Conservation (phyloP, 2,888 invertebrate species). For the Tupiocoris notatus region DNA sequence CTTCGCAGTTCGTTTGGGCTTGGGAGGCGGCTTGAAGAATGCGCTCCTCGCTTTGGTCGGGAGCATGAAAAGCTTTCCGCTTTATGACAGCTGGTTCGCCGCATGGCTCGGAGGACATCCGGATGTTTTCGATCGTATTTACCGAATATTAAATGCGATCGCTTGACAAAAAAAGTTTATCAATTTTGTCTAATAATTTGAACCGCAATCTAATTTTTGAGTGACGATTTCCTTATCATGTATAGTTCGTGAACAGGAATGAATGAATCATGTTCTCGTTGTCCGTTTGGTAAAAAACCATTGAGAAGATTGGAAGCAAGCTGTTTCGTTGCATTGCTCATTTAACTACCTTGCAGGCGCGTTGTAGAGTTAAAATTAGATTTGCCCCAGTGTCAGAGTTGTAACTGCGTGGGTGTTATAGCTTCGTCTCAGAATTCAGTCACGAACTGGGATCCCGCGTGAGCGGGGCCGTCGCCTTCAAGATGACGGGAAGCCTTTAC, state of each 20-base stretch:
- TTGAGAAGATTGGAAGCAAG: too few species aligned
- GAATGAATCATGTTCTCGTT: too few species aligned
- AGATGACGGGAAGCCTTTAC: conserved; percentile 24
- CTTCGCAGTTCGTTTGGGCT: conserved; percentile 11
- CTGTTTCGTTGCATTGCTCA: too few species aligned
- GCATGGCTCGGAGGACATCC: conserved; percentile 26
- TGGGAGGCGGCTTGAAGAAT: conserved; percentile 11
- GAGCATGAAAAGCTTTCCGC: not conserved
- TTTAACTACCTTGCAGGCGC: not conserved
- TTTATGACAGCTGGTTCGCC: conserved; percentile 13
- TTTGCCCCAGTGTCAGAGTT: not conserved
- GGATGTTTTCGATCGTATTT: conserved; percentile 14
- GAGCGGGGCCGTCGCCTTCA: not conserved
- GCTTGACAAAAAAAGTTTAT: too few species aligned
- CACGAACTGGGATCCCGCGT: not conserved
- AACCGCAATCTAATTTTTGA: too few species aligned
- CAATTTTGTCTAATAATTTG: too few species aligned
- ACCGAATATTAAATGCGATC: not conserved
- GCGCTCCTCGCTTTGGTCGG: conserved; percentile 6
- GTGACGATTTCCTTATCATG: too few species aligned
- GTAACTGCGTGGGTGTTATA: not conserved
- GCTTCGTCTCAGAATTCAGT: not conserved
- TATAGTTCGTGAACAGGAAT: too few species aligned
- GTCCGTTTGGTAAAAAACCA: too few species aligned
- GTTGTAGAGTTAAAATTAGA: not conserved